Percentiles rank a stretch among this genome's conserved stretches.
Conservation (phyloP, 2,888 invertebrate genomes). For the Mongoloraphidia duomilia region DNA sequence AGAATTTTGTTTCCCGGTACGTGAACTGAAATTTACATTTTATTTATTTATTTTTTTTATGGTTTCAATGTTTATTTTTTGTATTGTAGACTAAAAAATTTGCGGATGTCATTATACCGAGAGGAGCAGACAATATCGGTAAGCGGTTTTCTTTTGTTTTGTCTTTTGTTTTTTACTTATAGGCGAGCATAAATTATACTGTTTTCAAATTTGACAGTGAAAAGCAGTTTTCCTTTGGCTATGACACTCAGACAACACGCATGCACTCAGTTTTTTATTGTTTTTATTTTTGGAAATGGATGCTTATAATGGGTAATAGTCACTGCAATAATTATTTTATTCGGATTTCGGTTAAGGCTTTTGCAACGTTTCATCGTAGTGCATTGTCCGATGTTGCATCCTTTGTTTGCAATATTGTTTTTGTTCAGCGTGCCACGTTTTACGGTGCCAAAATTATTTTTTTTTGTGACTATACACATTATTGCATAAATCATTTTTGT, state of each 20-base stretch:
- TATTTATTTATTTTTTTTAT: conserved; percentile 3
- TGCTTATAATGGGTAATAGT: conserved; percentile 19
- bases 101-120: conserved; percentile 97
- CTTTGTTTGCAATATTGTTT: no score
- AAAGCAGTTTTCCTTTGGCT: no score
- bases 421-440: no score
- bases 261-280: conserved; percentile 3
- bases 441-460: no score
- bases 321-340: conserved; percentile 20
- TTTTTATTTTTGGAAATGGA: conserved; percentile 1
- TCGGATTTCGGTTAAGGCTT: no score
- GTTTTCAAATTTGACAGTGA: no score
- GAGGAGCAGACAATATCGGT: conserved; percentile 96
- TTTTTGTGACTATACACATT: no score
- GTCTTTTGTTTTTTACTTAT: conserved; percentile 12
- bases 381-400: no score
- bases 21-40: conserved; percentile 21
- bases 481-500: no score
- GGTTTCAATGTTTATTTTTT: conserved; percentile 15
- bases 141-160: conserved; percentile 27
- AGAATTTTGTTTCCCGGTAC: conserved; percentile 92
- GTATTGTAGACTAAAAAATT: conserved; percentile 90
- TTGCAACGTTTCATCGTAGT: no score
- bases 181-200: background rate
- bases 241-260: background rate